Base-by-base conservation (phyloP, 1,140 invertebrate genomes). In the Lerema accius region DNA sequence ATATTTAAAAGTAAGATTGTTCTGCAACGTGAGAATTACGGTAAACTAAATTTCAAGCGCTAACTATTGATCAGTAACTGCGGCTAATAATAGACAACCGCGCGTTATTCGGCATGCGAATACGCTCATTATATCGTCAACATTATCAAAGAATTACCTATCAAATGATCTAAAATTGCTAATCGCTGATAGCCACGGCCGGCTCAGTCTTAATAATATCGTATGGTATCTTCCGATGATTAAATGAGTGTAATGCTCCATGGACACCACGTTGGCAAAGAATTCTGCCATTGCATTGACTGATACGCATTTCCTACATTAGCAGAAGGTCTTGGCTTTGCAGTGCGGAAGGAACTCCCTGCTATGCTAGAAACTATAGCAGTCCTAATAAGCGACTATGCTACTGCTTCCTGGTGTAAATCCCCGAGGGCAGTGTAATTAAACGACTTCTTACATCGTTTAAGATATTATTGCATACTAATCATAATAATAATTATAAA, bases 261-360 rank as follows among this genome's bases (percentile, higher is more conserved):
- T 6, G 19, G 23, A 15, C 17, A 10, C 23, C 5, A 9, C 19
- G 23, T 13, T 49, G 26, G 46, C 46, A n/a, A 14, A 49, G 23
- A 49, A 15, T 49, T 14, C 46, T 11, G 32, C 13, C 10, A 16
- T 1, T n/a, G 46, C 26, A 32, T 15, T 32, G 23, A 32, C 46
- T 11, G 35, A 37, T 11, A 15, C 9, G 46, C 26, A 49, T 46
- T 35, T 26, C 65, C 37, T 19, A 46, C 39, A 35, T 42, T 37
- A 58, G 1, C 14, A 23, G 43, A 64, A 58, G 51, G 51, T 49
- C 46, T 64, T 64, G 62, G 62, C 51, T 46, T 14, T 42, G 11
- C 39, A 42, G 46, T 49, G 19, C 62, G 62, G 62, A 63, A 63
- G 60, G 19, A 35, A 49, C 15, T 49, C 46, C 26, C 46, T 10